A percentile compares a stretch with the other conserved stretches of the same genome.
phyloP scores from a whole-genome alignment of 2,113 vertebrate species.

The Pan troglodytes region NHGRI_mPanTro3-v2.1_pri NC_072409.2:59573001-59573500 shows the following conservation, averaged over 20 bases:
- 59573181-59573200: background rate
- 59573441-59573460: background rate
- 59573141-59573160: background rate
- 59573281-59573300: background rate
- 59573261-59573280: background rate
- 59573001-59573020: background rate
- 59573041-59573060: background rate
- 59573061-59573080: background rate
- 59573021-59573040: background rate
- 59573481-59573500: background rate
- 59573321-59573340: background rate
- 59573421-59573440: background rate
- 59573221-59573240: background rate
- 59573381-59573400: background rate
- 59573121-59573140: background rate
- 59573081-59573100: background rate
- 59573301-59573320: background rate
- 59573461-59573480: background rate
- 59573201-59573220: background rate
- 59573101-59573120: background rate
- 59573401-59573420: background rate
- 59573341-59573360: background rate
- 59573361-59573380: background rate
- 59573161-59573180: background rate
- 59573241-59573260: background rate